Percentiles rank a stretch among this genome's conserved stretches.
phyloP scores from a whole-genome alignment of 2,113 vertebrate species.

The Oryzias curvinotus region DNA sequence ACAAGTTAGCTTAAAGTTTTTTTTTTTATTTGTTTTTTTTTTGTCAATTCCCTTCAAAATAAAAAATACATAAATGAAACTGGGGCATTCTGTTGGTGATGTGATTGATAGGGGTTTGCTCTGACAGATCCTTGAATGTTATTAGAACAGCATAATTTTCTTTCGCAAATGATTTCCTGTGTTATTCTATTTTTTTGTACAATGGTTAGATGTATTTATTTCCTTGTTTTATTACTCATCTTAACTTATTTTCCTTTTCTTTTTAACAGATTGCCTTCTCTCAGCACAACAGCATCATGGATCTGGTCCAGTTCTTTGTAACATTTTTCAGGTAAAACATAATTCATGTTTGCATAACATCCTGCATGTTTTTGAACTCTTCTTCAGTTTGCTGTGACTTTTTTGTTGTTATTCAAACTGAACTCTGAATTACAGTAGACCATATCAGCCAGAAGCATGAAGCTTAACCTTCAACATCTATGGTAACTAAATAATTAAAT shows the following conservation, averaged over 20 bases:
- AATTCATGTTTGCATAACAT: neutral
- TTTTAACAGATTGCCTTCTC: constrained; percentile 88
- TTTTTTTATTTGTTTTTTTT: neutral
- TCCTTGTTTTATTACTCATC: neutral
- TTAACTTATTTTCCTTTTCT: neutral
- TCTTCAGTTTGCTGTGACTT: no score
- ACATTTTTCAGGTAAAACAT: constrained; percentile 88
- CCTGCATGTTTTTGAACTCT: neutral
- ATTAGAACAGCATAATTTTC: no score
- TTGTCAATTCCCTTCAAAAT: neutral
- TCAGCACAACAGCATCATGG: constrained; percentile 95
- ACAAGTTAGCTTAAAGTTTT: neutral
- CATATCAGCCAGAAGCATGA: no score
- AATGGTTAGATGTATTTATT: neutral
- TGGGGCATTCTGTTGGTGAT: neutral
- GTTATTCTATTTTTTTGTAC: no score
- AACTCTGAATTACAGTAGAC: no score
- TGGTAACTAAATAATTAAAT: no score
- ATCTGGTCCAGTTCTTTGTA: constrained; percentile 94
- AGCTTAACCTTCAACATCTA: no score
- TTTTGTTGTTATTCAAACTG: no score
- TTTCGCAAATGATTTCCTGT: no score
- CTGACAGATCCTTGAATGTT: no score
- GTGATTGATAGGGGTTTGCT: neutral
- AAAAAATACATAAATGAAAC: neutral